A percentile compares a stretch with the other conserved stretches of the same genome.
Evolutionary conservation across 2,797 vertebrate species (phyloP).

Genomic region (Huso huso): DNA sequence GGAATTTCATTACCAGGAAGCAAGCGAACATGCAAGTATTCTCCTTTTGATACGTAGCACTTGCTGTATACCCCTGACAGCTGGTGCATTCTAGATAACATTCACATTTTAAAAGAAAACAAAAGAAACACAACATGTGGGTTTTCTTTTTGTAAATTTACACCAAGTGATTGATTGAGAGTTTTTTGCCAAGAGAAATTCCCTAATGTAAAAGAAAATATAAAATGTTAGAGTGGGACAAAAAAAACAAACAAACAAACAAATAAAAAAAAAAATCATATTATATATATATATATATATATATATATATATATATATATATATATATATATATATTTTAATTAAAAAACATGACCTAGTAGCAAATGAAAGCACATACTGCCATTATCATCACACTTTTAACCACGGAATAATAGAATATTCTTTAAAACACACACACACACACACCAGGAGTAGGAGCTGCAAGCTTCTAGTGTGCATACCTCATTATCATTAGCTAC

Average conservation of each 20-base stretch:
- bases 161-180: constrained; percentile 37
- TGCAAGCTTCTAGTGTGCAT: too few relatives aligned
- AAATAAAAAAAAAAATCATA: not conserved
- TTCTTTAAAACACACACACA: too few relatives aligned
- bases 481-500: too few relatives aligned
- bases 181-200: constrained; percentile 29
- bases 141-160: constrained; percentile 29
- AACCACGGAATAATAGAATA: too few relatives aligned
- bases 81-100: constrained; percentile 70
- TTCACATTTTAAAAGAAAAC: constrained; percentile 60
- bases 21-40: not conserved
- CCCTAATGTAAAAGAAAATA: constrained; percentile 17
- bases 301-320: too few relatives aligned
- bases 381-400: too few relatives aligned
- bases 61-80: constrained; percentile 47
- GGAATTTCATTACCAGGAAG: not conserved
- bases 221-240: too few relatives aligned
- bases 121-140: constrained; percentile 38
- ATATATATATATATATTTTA: too few relatives aligned
- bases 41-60: not conserved
- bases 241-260: too few relatives aligned
- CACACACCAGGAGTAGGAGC: too few relatives aligned
- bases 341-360: too few relatives aligned
- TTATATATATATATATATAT: not conserved
- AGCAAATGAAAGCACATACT: too few relatives aligned